These are phyloP conservation scores for Rhynchomys soricoides DNA, from an alignment of 2,113 vertebrate species.

Conservation along the genomic window DNA sequence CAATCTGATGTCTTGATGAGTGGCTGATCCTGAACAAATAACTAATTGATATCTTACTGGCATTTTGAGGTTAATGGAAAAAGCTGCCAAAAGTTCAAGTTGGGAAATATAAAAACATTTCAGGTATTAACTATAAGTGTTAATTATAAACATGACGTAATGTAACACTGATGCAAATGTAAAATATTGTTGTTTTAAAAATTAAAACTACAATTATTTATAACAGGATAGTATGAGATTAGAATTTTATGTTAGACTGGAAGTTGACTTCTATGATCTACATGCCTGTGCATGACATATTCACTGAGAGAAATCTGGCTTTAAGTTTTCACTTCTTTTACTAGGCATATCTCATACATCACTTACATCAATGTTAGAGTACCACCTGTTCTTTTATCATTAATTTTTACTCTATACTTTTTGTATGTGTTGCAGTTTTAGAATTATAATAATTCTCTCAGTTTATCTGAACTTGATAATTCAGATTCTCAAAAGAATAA, in stretches of 20 bases:
- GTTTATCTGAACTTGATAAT: background rate
- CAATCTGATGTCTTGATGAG: background rate
- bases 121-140: background rate
- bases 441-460: background rate
- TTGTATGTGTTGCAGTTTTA: background rate
- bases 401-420: background rate
- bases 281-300: background rate
- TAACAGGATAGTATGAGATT: background rate
- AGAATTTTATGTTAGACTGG: background rate
- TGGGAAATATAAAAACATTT: background rate
- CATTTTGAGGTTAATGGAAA: background rate
- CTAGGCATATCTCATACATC: background rate
- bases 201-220: constrained; percentile 31
- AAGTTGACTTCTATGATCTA: background rate
- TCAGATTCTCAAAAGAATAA: constrained; percentile 7
- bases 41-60: background rate
- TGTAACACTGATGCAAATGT: constrained; percentile 29
- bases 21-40: constrained; percentile 34
- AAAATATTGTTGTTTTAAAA: constrained; percentile 9
- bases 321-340: background rate
- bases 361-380: background rate
- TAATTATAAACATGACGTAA: background rate
- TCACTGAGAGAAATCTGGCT: background rate
- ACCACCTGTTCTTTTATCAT: background rate
- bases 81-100: constrained; percentile 47